Percentiles rank a stretch among this genome's conserved stretches.
phyloP scores from a whole-genome alignment of 2,888 invertebrate species.

The Auanema freiburgensis region DNA sequence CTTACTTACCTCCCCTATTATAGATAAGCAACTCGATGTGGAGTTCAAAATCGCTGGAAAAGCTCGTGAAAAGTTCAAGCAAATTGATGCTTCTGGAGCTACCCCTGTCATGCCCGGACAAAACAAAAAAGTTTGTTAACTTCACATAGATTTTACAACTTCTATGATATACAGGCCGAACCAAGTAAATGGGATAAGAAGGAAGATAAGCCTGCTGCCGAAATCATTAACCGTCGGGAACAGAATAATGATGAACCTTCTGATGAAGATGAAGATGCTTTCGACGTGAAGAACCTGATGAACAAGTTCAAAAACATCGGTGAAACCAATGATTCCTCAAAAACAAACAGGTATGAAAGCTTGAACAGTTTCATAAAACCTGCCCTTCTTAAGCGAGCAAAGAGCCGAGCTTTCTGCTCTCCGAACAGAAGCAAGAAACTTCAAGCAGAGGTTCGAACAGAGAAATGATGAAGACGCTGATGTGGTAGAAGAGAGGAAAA shows the following conservation, averaged over 20 bases:
- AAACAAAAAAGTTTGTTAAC: conserved; percentile 23
- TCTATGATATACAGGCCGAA: conserved; percentile 28
- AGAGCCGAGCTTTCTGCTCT: conserved; percentile 44
- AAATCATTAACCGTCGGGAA: conserved; percentile 57
- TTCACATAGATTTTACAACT: not conserved
- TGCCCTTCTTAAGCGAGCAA: conserved; percentile 21
- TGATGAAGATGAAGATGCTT: conserved; percentile 53
- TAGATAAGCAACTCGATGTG: conserved; percentile 46
- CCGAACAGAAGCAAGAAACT: conserved; percentile 51
- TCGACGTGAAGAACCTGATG: conserved; percentile 64
- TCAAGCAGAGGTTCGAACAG: conserved; percentile 64
- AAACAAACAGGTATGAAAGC: conserved; percentile 20
- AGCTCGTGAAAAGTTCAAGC: conserved; percentile 85
- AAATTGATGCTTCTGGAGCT: conserved; percentile 77
- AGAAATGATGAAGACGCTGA: conserved; percentile 64
- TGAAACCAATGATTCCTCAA: conserved; percentile 36
- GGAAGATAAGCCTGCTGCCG: conserved; percentile 48
- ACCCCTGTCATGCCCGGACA: conserved; percentile 34
- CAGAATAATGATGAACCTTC: conserved; percentile 24
- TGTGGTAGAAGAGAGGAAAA: conserved; percentile 63
- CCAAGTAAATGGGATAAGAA: conserved; percentile 61
- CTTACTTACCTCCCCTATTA: not conserved
- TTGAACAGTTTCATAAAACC: conserved; percentile 6
- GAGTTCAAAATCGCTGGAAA: conserved; percentile 72
- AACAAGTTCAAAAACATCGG: conserved; percentile 64